Evolutionary conservation across 37 sponge, comb jelly and placozoan genomes (phyloP), one percentile per base, ranked within the genome.

Genomic region (Agelas oroides): DNA sequence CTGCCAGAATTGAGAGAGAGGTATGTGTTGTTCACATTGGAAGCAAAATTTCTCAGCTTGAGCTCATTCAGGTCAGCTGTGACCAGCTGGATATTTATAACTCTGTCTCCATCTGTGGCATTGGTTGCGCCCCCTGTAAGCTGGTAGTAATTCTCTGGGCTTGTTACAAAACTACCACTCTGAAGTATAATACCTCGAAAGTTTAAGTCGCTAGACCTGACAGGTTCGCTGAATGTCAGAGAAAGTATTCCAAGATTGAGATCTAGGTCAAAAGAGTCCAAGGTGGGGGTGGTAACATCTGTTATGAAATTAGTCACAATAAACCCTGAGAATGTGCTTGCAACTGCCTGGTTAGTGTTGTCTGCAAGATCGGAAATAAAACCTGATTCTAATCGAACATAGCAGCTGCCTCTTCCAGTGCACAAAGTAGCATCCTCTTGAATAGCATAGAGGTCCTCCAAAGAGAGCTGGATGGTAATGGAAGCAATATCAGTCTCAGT

Each of bases 151-250:
- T 88, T 59, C 30, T 24, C 23, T 2, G 32, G 19, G 23, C 23
- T 25, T 25, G 78, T 39, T 12, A 77, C 71, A 28, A 85, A 73
- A 2, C 19, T 46, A 5, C 41, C 66, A 15, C 76, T 70, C 68
- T 92, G 96, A 23, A 95, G 86, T 41, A 55, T 68, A 31, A 95
- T 70, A 38, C 84, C 89, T 13, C 36, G 67, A 36, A 84, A 60
- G 24, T 82, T 72, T 5, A 95, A 52, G 23, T 70, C 67, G 14
- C 57, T 53, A 41, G 61, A 78, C 34, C 80, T 39, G 14, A 95
- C 75, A 1, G 96, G 93, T 67, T 95, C 93, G 27, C 61, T 86
- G 85, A 95, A 95, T 0, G 70, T 78, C 65, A 95, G 84, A 34
- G 80, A 64, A 2, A 95, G 73, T 27, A 78, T 37, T 52, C 90